These are phyloP conservation scores for Sesamia inferens DNA, from an alignment of 2,888 invertebrate species.

Conservation along the genomic window DNA sequence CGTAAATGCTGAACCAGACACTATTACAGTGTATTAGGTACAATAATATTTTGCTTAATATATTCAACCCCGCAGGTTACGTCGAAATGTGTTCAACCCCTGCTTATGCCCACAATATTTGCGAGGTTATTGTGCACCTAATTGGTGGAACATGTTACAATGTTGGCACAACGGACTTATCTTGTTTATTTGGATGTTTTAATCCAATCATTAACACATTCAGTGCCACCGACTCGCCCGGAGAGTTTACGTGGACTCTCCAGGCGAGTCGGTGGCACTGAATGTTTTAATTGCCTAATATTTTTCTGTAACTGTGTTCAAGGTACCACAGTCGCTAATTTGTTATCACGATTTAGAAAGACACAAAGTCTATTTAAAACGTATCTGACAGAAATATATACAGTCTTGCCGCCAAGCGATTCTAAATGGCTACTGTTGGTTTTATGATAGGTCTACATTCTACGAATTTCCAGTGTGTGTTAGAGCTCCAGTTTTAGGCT, in stretches of 20 bases:
- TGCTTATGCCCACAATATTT: conserved; percentile 62
- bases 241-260: too few species aligned
- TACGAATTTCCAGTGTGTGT: too few species aligned
- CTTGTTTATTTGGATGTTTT: conserved; percentile 33
- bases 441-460: too few species aligned
- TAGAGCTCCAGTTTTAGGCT: too few species aligned
- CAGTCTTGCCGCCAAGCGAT: background rate
- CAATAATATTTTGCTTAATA: background rate
- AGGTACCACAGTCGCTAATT: background rate
- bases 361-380: background rate
- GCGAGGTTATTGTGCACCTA: conserved; percentile 61
- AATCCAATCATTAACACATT: conserved; percentile 6
- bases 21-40: too few species aligned
- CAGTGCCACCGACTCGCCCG: too few species aligned
- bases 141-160: conserved; percentile 58
- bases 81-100: conserved; percentile 50
- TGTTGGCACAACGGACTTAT: conserved; percentile 42
- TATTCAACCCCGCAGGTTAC: too few species aligned
- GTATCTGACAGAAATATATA: background rate
- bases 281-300: background rate
- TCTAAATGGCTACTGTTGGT: too few species aligned
- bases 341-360: background rate
- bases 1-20: too few species aligned
- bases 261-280: too few species aligned
- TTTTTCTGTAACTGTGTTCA: background rate